A percentile compares a stretch with the other conserved stretches of the same genome.
These are phyloP conservation scores for Luehdorfia chinensis DNA, from an alignment of 1,140 invertebrate genomes.

Conservation along the genomic window DNA sequence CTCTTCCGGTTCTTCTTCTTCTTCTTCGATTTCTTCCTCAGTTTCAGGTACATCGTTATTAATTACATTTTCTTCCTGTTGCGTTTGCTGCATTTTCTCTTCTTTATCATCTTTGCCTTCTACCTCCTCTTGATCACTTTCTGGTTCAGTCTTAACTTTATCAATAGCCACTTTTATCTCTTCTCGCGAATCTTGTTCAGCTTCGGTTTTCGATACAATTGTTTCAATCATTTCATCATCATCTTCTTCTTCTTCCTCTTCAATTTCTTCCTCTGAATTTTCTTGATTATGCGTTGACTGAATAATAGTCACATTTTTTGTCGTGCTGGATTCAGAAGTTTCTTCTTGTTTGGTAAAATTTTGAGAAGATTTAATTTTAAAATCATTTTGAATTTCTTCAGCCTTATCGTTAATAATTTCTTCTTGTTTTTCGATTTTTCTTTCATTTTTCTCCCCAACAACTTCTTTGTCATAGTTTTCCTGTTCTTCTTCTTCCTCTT, in stretches of 20 bases:
- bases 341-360: constrained; percentile 19
- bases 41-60: not conserved
- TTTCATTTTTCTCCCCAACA: constrained; percentile 22
- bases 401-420: too few relatives aligned
- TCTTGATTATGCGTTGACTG: constrained; percentile 6
- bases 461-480: constrained; percentile 28
- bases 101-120: constrained; percentile 22
- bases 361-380: not conserved
- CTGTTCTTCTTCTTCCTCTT: constrained; percentile 42
- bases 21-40: constrained; percentile 21
- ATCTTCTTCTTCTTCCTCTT: constrained; percentile 35
- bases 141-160: too few relatives aligned
- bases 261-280: constrained; percentile 26
- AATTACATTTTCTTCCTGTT: constrained; percentile 17
- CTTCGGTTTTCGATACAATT: constrained; percentile 16
- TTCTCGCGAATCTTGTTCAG: constrained; percentile 20
- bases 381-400: too few relatives aligned
- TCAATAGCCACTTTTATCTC: constrained; percentile 21
- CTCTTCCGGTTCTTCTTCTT: constrained; percentile 29
- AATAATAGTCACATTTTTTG: constrained; percentile 5
- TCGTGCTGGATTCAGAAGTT: not conserved
- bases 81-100: constrained; percentile 18
- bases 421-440: constrained; percentile 18
- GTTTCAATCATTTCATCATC: constrained; percentile 21
- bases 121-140: constrained; percentile 19